These are phyloP conservation scores for Tenthredo amoena DNA, from an alignment of 2,888 invertebrate species.

Conservation along the genomic window DNA sequence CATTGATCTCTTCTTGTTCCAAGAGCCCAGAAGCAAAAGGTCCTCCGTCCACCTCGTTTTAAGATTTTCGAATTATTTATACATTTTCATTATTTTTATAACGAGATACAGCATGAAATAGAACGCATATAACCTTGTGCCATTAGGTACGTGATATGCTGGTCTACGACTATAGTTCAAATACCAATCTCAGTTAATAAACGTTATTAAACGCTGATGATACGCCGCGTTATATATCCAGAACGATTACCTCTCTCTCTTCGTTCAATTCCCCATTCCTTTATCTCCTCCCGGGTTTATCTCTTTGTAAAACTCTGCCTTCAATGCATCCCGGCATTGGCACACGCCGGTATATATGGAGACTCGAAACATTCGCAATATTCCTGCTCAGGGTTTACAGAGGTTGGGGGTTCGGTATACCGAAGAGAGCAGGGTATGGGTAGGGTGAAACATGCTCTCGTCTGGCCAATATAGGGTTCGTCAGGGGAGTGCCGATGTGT, in stretches of 20 bases:
- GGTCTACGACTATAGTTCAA: background rate
- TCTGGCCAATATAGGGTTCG: conserved; percentile 48
- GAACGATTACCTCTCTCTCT: background rate
- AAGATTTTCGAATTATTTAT: too few species aligned
- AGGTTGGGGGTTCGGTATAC: background rate
- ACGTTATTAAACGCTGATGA: background rate
- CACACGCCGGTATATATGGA: background rate
- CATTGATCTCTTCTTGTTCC: too few species aligned
- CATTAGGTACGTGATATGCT: background rate
- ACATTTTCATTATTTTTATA: too few species aligned
- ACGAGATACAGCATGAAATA: too few species aligned
- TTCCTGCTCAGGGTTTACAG: conserved; percentile 15
- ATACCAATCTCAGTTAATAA: background rate
- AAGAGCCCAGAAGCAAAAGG: too few species aligned
- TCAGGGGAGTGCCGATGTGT: conserved; percentile 8
- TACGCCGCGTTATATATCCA: background rate
- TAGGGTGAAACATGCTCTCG: conserved; percentile 40
- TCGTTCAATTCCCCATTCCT: background rate
- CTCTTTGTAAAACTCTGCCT: conserved; percentile 19
- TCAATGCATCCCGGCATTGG: background rate
- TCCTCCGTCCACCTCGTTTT: too few species aligned
- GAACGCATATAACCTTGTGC: too few species aligned
- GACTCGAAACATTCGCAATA: conserved; percentile 50
- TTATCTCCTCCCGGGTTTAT: background rate
- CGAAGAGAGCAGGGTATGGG: background rate